phyloP scores from a whole-genome alignment of 2,888 invertebrate genomes.

The Conops quadrifasciatus region DNA sequence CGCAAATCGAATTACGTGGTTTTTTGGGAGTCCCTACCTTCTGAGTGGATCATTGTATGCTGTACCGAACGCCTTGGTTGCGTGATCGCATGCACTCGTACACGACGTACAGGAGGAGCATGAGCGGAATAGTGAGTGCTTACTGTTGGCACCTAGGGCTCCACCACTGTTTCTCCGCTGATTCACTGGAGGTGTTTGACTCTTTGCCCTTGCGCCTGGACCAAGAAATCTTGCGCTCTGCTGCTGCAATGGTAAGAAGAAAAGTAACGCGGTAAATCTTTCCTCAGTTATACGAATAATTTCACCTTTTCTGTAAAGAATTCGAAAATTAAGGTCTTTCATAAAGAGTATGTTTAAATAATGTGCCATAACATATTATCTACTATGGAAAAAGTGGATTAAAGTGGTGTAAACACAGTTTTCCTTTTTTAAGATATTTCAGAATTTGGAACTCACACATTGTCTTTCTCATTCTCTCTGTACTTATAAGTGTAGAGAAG shows the following conservation, averaged over 20 bases:
- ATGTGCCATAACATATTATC: too few species aligned
- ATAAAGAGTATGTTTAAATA: too few species aligned
- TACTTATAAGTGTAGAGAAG: too few species aligned
- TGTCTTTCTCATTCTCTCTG: too few species aligned
- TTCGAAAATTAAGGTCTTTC: too few species aligned
- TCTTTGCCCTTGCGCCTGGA: constrained; percentile 65
- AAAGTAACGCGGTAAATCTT: background rate
- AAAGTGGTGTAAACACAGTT: too few species aligned
- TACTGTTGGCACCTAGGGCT: constrained; percentile 63
- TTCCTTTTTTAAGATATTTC: too few species aligned
- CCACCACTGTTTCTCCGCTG: constrained; percentile 60
- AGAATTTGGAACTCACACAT: too few species aligned
- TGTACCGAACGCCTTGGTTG: constrained; percentile 62
- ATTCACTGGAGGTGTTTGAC: constrained; percentile 62
- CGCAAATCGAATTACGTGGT: background rate
- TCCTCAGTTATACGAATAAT: too few species aligned
- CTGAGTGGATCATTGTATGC: constrained; percentile 63
- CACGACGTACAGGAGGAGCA: constrained; percentile 58
- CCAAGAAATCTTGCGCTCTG: constrained; percentile 67
- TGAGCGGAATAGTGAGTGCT: constrained; percentile 63
- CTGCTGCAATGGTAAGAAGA: constrained; percentile 58
- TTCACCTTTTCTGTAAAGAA: too few species aligned
- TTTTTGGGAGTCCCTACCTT: constrained; percentile 53
- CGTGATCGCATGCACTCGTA: constrained; percentile 64
- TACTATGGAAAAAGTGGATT: too few species aligned